Conservation (phyloP, 2,888 invertebrate genomes). For the Phytoseiulus persimilis region DNA sequence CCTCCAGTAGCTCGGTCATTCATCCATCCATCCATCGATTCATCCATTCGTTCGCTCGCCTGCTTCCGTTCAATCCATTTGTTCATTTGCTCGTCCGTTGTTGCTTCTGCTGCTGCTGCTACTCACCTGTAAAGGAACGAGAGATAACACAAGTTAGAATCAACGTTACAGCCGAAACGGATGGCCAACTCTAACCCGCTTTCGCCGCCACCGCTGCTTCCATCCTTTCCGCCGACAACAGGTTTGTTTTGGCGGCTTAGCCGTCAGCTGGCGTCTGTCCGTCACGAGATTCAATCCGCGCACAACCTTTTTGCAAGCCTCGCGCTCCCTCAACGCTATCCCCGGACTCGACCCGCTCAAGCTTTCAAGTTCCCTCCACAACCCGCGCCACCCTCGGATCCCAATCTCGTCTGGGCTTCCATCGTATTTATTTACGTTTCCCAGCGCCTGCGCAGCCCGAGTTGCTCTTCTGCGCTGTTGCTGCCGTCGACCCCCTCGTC, state of each 20-base stretch:
- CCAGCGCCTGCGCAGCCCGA: neutral
- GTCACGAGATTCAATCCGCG: neutral
- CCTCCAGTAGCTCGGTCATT: neutral
- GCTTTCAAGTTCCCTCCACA: no score
- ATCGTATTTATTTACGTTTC: neutral
- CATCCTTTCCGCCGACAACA: neutral
- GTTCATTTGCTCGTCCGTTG: neutral
- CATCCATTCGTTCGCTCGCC: neutral
- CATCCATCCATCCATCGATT: neutral
- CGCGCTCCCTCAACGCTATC: no score
- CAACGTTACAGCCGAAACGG: neutral
- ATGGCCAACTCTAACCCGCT: neutral
- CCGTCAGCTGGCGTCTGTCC: neutral
- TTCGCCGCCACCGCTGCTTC: neutral
- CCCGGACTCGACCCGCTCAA: no score
- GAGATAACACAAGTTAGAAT: neutral
- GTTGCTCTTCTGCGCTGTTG: neutral
- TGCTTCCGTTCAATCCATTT: neutral
- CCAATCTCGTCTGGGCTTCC: neutral
- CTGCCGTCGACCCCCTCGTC: no score
- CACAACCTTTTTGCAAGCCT: no score
- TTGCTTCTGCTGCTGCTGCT: neutral
- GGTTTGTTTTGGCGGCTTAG: neutral
- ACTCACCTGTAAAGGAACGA: slow-evolving; percentile 5
- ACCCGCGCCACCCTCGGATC: no score